These are phyloP conservation scores for Erpornis zantholeuca DNA, from an alignment of 2,113 vertebrate species.

Conservation along the genomic window DNA sequence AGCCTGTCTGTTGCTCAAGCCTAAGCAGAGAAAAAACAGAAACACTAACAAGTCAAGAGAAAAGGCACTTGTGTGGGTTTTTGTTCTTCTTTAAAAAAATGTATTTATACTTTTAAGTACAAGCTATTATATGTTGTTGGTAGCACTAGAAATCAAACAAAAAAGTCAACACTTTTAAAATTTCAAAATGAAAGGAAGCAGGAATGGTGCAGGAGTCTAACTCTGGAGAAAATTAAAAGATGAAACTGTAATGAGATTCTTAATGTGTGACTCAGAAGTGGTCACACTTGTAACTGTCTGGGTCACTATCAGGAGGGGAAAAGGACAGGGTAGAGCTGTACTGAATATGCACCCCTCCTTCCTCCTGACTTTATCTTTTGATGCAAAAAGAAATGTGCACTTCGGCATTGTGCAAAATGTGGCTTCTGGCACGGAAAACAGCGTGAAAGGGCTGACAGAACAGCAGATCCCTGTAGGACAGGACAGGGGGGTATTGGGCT, in stretches of 20 bases:
- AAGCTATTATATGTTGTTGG: neutral
- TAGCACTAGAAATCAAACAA: neutral
- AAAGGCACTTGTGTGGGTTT: neutral
- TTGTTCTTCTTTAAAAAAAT: neutral
- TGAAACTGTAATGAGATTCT: constrained; percentile 3
- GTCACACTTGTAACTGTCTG: neutral
- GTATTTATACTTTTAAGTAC: neutral
- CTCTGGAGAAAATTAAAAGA: constrained; percentile 1
- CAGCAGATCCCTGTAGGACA: neutral
- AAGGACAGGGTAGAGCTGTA: neutral
- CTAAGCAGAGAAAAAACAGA: neutral
- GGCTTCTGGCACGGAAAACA: neutral
- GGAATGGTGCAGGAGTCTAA: neutral
- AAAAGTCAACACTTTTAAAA: neutral
- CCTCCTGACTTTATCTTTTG: neutral
- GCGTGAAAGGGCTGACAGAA: neutral
- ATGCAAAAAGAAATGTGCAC: neutral
- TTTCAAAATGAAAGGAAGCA: neutral
- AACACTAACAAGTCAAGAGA: neutral
- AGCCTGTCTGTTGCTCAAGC: neutral
- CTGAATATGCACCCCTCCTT: neutral
- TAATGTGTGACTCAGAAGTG: neutral
- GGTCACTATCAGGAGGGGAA: neutral
- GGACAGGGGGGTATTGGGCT: neutral
- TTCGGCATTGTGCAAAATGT: neutral